Conservation (phyloP, 23 tunicate species). For the Corella eumyota region DNA sequence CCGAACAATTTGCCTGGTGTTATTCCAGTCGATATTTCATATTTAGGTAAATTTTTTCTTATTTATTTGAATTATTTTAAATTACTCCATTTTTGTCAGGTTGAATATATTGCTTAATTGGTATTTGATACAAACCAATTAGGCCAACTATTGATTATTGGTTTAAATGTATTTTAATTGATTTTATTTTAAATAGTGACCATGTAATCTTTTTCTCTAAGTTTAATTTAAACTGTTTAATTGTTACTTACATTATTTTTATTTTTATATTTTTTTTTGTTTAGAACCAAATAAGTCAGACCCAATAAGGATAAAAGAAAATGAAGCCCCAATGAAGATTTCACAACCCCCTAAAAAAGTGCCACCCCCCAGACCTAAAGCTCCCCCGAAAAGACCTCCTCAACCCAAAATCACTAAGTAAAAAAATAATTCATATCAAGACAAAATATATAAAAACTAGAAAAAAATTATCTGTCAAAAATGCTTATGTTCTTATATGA, state of each 20-base stretch:
- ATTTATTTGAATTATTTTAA: not conserved
- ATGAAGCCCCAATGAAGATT: not conserved
- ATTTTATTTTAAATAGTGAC: too few species aligned
- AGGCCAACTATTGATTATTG: too few species aligned
- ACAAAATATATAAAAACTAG: not conserved
- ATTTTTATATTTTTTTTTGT: not conserved
- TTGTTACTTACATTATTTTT: not conserved
- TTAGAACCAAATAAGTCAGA: not conserved
- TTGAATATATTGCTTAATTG: too few species aligned
- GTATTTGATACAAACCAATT: too few species aligned
- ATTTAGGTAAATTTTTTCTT: not conserved
- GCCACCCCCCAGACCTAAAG: conserved; percentile 76
- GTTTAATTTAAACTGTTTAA: not conserved
- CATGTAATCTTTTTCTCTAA: too few species aligned
- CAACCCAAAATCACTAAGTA: conserved; percentile 25
- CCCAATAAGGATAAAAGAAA: not conserved
- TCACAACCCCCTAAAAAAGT: conserved; percentile 34
- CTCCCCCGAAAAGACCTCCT: conserved; percentile 82
- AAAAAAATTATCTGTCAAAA: too few species aligned
- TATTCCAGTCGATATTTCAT: conserved; percentile 15
- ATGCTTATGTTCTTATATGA: too few species aligned
- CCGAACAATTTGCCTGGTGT: conserved; percentile 74
- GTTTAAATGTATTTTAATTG: too few species aligned
- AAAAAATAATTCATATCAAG: not conserved
- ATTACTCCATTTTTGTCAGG: too few species aligned